Conservation (phyloP, 2,888 invertebrate species). For the Formica aserva region DNA sequence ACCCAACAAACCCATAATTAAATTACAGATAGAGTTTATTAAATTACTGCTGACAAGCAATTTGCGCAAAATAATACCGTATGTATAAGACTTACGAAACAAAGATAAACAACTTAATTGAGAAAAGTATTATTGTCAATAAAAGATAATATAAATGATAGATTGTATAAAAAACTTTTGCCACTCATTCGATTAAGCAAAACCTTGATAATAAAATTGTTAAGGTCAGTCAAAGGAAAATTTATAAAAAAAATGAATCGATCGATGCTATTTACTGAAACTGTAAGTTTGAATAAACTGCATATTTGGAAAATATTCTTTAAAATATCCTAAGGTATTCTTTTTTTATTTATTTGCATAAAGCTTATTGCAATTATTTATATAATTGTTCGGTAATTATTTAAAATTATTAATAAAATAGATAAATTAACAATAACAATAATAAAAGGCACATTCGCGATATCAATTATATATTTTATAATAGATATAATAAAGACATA, state of each 20-base stretch:
- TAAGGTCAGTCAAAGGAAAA: not conserved
- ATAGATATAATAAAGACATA: too few relatives aligned
- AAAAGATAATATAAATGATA: not conserved
- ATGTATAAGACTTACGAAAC: not conserved
- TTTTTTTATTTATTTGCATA: not conserved
- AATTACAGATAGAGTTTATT: slow-evolving; percentile 27
- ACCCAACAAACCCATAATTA: not conserved
- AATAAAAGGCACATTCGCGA: not conserved
- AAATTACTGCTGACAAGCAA: slow-evolving; percentile 9
- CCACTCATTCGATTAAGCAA: slow-evolving; percentile 6
- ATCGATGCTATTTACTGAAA: not conserved
- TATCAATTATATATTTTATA: not conserved
- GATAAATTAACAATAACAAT: not conserved
- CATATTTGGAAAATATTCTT: not conserved
- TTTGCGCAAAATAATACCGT: not conserved
- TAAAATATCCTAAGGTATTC: not conserved
- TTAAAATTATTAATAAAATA: not conserved
- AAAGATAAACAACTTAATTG: slow-evolving; percentile 9
- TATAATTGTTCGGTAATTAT: not conserved
- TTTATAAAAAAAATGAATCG: slow-evolving; percentile 21
- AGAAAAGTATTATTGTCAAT: slow-evolving; percentile 13
- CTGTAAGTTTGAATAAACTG: not conserved
- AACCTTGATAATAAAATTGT: slow-evolving; percentile 11
- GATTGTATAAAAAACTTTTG: not conserved
- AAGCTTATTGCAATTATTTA: not conserved